phyloP scores from a whole-genome alignment of 1,140 invertebrate genomes.

The Microplitis demolitor region DNA sequence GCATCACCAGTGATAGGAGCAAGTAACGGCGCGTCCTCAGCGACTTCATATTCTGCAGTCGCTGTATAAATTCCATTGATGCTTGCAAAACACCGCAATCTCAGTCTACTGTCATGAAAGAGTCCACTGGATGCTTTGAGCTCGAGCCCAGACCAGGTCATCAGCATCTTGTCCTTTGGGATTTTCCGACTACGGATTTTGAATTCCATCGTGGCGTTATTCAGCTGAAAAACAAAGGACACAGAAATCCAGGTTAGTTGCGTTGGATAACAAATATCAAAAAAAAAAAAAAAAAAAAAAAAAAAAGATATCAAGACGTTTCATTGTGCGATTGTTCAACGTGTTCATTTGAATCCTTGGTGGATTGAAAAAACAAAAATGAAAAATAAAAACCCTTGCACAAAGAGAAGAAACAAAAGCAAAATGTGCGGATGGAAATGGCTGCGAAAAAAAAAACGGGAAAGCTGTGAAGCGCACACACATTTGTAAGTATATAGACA shows the following conservation, averaged over 20 bases:
- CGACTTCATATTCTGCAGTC: slow-evolving; percentile 46
- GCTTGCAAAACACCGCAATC: slow-evolving; percentile 49
- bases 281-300: too few relatives aligned
- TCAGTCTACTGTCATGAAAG: slow-evolving; percentile 45
- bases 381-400: too few relatives aligned
- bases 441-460: too few relatives aligned
- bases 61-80: slow-evolving; percentile 51
- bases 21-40: slow-evolving; percentile 51
- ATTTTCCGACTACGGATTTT: slow-evolving; percentile 32
- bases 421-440: too few relatives aligned
- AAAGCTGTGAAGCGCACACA: too few relatives aligned
- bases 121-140: slow-evolving; percentile 47
- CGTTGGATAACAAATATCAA: neutral
- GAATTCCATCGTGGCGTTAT: slow-evolving; percentile 38
- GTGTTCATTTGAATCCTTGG: too few relatives aligned
- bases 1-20: slow-evolving; percentile 57
- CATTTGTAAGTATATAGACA: too few relatives aligned
- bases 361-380: too few relatives aligned
- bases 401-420: too few relatives aligned
- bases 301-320: too few relatives aligned
- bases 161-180: slow-evolving; percentile 34
- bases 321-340: too few relatives aligned
- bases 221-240: slow-evolving; percentile 39
- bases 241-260: neutral
- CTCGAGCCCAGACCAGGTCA: slow-evolving; percentile 46